These are phyloP conservation scores for Cydia fagiglandana DNA, from an alignment of 1,140 invertebrate genomes.

Conservation along the genomic window DNA sequence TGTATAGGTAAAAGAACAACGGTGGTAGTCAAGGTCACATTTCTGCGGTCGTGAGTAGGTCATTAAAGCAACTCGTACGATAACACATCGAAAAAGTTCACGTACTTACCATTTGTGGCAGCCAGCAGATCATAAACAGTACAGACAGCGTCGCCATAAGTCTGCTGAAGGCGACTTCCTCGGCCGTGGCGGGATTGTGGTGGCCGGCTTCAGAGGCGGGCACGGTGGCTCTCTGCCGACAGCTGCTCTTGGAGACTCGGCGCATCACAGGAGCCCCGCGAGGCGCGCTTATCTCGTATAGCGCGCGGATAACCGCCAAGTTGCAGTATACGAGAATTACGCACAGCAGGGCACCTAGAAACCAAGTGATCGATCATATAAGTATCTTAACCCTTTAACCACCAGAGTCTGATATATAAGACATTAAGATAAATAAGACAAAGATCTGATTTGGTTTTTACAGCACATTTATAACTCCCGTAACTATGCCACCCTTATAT, in stretches of 20 bases:
- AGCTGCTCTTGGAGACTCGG: conserved; percentile 78
- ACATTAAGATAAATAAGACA: too few relatives aligned
- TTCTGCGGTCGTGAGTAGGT: too few relatives aligned
- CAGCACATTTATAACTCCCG: too few relatives aligned
- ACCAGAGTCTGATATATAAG: too few relatives aligned
- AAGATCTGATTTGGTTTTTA: too few relatives aligned
- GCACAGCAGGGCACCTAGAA: conserved; percentile 85
- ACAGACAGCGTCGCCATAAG: conserved; percentile 91
- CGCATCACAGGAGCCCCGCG: conserved; percentile 74
- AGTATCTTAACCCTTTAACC: too few relatives aligned
- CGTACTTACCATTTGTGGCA: conserved; percentile 88
- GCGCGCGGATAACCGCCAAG: conserved; percentile 86
- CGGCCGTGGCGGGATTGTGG: conserved; percentile 82
- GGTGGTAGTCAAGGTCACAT: too few relatives aligned
- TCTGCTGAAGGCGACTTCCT: conserved; percentile 90
- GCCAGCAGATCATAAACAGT: conserved; percentile 91
- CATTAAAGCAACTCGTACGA: neutral
- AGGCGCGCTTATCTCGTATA: conserved; percentile 82
- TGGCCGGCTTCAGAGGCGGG: conserved; percentile 40
- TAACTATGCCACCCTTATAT: too few relatives aligned
- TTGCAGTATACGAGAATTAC: conserved; percentile 90
- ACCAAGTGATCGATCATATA: neutral
- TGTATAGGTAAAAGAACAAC: too few relatives aligned
- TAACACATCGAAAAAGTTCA: neutral
- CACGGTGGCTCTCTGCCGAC: conserved; percentile 57